A percentile compares a stretch with the other conserved stretches of the same genome.
These are phyloP conservation scores for Turritopsis dohrnii DNA, from an alignment of 30 jellyfish, hydroid and myxozoan genomes.

Conservation along the genomic window DNA sequence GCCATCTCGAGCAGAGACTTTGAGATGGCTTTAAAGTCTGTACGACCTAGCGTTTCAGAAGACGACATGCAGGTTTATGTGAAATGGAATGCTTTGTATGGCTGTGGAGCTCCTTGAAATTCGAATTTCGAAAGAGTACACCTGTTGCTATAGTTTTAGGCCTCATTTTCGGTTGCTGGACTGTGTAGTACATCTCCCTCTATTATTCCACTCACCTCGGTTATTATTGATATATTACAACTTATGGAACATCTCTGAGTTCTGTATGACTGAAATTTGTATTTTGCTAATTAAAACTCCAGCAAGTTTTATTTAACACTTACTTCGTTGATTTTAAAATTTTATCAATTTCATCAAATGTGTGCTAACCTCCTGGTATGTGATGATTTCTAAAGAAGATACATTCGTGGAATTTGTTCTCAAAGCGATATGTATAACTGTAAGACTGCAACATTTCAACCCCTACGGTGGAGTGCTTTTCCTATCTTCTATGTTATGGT, in stretches of 20 bases:
- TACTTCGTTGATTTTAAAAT: not conserved
- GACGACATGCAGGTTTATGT: conserved; percentile 67
- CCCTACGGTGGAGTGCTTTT: not conserved
- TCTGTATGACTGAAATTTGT: too few species aligned
- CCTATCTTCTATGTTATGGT: not conserved
- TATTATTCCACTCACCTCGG: too few species aligned
- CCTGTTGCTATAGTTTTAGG: too few species aligned
- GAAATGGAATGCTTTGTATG: conserved; percentile 75
- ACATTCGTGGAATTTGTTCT: too few species aligned
- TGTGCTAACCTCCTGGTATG: not conserved
- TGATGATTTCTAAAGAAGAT: not conserved
- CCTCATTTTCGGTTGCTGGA: too few species aligned
- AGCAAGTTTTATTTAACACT: too few species aligned
- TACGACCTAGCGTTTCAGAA: conserved; percentile 92
- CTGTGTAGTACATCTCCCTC: too few species aligned
- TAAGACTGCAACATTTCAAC: not conserved
- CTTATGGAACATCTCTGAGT: too few species aligned
- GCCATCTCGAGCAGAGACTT: conserved; percentile 62
- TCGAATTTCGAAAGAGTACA: not conserved
- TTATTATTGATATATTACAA: too few species aligned
- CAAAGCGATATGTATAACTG: not conserved
- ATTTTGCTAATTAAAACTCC: too few species aligned
- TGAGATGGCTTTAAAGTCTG: conserved; percentile 58
- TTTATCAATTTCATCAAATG: not conserved
- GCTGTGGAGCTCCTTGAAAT: conserved; percentile 43